Conservation (phyloP, 1,140 invertebrate genomes). For the Bombus confusus region DNA sequence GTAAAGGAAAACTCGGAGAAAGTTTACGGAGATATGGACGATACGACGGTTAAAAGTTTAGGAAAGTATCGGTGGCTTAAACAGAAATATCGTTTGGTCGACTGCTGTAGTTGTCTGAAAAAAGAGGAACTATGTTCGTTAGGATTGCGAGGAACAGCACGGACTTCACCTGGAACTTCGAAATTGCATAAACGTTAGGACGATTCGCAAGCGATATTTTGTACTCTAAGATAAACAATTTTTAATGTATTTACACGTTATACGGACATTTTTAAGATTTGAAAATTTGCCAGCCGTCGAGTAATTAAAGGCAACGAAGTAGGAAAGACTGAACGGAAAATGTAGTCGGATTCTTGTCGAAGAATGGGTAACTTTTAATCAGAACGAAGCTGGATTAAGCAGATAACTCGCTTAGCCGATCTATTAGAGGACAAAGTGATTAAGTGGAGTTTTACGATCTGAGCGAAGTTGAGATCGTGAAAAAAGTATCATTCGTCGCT, state of each 20-base stretch:
- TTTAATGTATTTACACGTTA: no score
- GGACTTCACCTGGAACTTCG: no score
- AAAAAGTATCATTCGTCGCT: conserved; percentile 15
- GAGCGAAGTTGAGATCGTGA: neutral
- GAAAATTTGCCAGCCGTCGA: no score
- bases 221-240: no score
- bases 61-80: neutral
- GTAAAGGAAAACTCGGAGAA: neutral
- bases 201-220: no score
- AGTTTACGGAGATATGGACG: neutral
- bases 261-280: no score
- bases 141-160: no score
- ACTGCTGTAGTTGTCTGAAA: neutral
- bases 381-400: conserved; percentile 4
- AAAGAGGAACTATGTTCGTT: no score
- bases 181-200: no score
- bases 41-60: neutral
- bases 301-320: no score
- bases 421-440: conserved; percentile 12
- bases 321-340: no score
- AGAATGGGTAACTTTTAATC: neutral
- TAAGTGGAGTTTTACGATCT: neutral
- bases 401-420: neutral
- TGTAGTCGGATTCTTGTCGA: neutral
- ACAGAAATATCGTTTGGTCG: neutral